Percentiles rank a stretch among this genome's conserved stretches.
Conservation (phyloP, 2,113 vertebrate species). For the Anser cygnoides region DNA sequence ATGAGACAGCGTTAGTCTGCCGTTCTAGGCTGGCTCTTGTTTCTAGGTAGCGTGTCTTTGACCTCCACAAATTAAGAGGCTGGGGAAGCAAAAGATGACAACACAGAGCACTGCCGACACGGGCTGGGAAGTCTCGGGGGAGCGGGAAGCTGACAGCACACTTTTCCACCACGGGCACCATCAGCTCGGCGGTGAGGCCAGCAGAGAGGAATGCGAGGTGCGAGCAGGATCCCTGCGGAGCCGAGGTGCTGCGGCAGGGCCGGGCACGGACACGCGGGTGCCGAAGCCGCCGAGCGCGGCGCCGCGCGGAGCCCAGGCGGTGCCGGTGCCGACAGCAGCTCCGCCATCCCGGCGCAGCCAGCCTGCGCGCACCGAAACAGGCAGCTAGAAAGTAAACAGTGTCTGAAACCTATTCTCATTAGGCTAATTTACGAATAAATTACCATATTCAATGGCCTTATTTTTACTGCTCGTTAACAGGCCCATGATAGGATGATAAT, state of each 20-base stretch:
- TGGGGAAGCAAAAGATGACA: background rate
- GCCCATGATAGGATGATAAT: slow-evolving; percentile 97
- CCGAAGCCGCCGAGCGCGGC: background rate
- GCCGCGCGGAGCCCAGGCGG: slow-evolving; percentile 49
- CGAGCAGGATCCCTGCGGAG: too few relatives aligned
- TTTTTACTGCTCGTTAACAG: slow-evolving; percentile 95
- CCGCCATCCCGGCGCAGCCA: slow-evolving; percentile 55
- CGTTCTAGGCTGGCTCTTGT: background rate
- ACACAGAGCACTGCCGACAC: rapidly evolving
- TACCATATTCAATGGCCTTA: slow-evolving; percentile 98
- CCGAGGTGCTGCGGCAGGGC: rapidly evolving
- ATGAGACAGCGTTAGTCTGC: background rate
- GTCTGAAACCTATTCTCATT: slow-evolving; percentile 91
- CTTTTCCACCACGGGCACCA: rapidly evolving
- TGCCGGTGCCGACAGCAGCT: slow-evolving; percentile 1
- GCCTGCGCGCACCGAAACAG: slow-evolving; percentile 73
- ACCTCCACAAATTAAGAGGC: background rate
- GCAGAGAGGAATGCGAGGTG: rapidly evolving
- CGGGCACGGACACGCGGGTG: too few relatives aligned
- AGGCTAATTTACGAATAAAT: slow-evolving; percentile 96
- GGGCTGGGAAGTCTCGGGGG: background rate
- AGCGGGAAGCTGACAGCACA: rapidly evolving
- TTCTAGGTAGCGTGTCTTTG: background rate
- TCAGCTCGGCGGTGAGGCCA: background rate
- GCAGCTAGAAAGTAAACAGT: slow-evolving; percentile 83